Base-by-base conservation (phyloP, 92 coral and sea anemone genomes). In the Chrysogorgia sp. region DNA sequence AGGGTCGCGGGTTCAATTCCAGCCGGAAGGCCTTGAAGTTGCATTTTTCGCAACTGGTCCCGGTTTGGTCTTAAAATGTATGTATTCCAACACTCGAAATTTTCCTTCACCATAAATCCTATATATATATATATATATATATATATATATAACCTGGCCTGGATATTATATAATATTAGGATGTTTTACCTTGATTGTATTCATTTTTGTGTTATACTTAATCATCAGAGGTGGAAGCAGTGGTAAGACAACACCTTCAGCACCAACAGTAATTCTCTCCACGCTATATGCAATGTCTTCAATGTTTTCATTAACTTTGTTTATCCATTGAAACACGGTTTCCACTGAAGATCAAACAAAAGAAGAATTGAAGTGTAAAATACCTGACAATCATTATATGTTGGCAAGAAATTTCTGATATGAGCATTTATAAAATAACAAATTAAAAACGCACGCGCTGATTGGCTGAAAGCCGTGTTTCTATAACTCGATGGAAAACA, bases 231-330 rank as follows among this genome's bases (percentile, higher is more conserved):
- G 64, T 15, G 79, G 79, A 6, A 7, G 29, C 1, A 72, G 30
- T 23, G 79, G 79, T 9, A 34, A 58, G 22, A 72, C 28, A 21
- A 41, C 40, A 21, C 33, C 79, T 15, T 72, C 24, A 0, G 58
- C 5, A 35, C 65, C 65, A 28, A 49, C 30, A 32, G 79, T 72
- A 58, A 72, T 33, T 55, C 79, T 72, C 32, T 72, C 79, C 7
- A 72, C 65, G 26, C 55, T 64, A 35, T 72, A 72, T n/a, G 47
- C 79, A 72, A 72, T 72, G 35, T 72, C 79, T 24, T 53, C 79
- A 13, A 55, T 55, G 55, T 72, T 72, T 28, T 72, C 79, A 34
- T 72, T 72, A 9, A 72, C 55, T 34, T 72, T 72, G 63, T 49
- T 56, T 5, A 72, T 29, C 79, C 79, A 72, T 17, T 72, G 79